These are phyloP conservation scores for Pogonocichla stellata DNA, from an alignment of 2,113 vertebrate genomes.

Conservation along the genomic window DNA sequence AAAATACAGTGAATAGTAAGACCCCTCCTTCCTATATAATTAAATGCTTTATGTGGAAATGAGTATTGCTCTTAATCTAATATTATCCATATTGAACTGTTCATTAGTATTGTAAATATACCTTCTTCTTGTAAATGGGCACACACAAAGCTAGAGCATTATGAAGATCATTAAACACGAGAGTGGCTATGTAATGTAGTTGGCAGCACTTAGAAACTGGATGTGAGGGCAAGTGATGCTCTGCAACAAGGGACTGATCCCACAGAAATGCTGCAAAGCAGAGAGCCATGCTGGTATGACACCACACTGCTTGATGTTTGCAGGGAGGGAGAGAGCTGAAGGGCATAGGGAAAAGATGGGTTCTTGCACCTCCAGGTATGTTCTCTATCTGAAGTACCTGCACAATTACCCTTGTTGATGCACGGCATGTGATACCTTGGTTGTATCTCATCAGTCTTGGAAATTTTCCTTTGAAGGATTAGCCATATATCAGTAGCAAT, in stretches of 20 bases:
- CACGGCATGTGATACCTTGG: neutral
- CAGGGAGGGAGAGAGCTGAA: neutral
- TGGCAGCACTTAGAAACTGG: neutral
- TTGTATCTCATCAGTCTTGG: rapidly evolving
- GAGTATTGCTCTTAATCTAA: neutral
- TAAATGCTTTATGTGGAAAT: neutral
- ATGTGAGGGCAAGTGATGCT: neutral
- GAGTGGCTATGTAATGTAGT: neutral
- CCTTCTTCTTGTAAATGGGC: neutral
- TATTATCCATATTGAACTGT: neutral
- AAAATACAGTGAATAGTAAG: neutral
- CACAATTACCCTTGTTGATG: neutral
- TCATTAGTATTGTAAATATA: neutral
- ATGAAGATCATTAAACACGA: neutral
- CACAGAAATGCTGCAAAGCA: neutral
- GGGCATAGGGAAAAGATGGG: neutral
- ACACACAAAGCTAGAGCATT: neutral
- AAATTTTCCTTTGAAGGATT: neutral
- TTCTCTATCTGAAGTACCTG: neutral
- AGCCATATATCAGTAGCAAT: neutral
- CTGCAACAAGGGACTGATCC: neutral
- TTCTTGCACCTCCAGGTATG: neutral
- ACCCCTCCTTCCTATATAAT: neutral
- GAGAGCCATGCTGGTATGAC: neutral
- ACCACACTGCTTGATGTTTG: neutral